Percentiles rank a stretch among this genome's conserved stretches.
Conservation (phyloP, 2,888 invertebrate species). For the Spilarctia lutea region DNA sequence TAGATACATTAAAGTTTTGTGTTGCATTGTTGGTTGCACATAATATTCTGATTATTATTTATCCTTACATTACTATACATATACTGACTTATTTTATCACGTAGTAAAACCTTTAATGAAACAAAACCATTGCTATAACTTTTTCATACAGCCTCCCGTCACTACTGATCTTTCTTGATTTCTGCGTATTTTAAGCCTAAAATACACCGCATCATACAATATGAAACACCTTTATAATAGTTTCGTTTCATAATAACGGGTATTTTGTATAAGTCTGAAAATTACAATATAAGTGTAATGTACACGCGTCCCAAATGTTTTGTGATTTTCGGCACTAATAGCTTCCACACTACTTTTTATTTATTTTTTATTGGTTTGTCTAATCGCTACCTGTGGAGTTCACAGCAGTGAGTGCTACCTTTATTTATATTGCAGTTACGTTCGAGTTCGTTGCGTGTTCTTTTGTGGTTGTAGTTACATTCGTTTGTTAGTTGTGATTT, state of each 20-base stretch:
- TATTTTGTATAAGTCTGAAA: constrained; percentile 49
- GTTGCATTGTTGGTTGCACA: neutral
- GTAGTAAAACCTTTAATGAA: neutral
- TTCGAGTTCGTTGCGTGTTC: constrained; percentile 30
- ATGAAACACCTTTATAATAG: constrained; percentile 25
- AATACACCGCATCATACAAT: neutral
- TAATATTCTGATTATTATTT: too few species aligned
- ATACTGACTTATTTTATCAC: neutral
- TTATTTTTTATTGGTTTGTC: constrained; percentile 11
- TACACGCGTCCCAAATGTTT: constrained; percentile 34
- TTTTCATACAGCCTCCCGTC: neutral
- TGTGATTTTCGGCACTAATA: constrained; percentile 42
- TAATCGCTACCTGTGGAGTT: constrained; percentile 5
- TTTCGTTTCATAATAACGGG: constrained; percentile 44
- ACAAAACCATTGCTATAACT: neutral
- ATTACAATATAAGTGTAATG: constrained; percentile 47
- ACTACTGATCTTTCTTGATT: neutral
- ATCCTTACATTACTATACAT: too few species aligned
- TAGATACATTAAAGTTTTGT: neutral
- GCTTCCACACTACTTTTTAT: constrained; percentile 26
- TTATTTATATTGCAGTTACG: constrained; percentile 27
- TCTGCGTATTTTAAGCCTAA: too few species aligned
- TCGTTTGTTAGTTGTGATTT: constrained; percentile 1
- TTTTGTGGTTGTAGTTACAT: constrained; percentile 18
- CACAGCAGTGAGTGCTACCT: constrained; percentile 5